Base-by-base conservation (phyloP, 2,797 vertebrate species). In the Macropus fuliginosus region DNA sequence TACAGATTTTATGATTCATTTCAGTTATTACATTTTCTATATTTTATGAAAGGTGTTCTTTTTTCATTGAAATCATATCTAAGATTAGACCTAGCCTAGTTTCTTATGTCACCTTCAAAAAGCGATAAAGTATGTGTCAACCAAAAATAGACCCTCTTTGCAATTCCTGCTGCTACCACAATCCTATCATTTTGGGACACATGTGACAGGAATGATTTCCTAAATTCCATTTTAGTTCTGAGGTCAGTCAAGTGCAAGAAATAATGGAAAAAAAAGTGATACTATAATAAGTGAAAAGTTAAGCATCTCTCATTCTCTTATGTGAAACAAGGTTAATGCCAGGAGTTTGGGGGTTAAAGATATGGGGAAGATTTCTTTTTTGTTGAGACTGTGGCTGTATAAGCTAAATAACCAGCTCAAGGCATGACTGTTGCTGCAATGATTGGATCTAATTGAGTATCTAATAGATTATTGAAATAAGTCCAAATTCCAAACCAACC, bases 61-160 rank as follows among this genome's bases (percentile, higher is more conserved):
- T 97, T 98, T 97, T 91, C 97, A 98, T 98, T 98, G 93, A 98
- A 98, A 98, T 98, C 96, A 98, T 98, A 98, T 97, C 97, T 98
- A 98, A 98, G 98, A 98, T 98, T 98, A 98, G 98, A 97, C 97
- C 98, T 98, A 98, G 97, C 98, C 97, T 98, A 98, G 98, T 98
- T 98, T 98, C 92, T 97, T 96, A 94, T 98, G 98, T 98, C 98
- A 98, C 98, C 98, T 98, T 98, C 98, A 98, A 98, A 98, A 98
- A 97, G 93, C 96, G 96, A 97, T 97, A 98, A 97, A 97, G 95
- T 96, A 95, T 21, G 91, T 98, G 98, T 98, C 93, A 4, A 96
- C 12, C 95, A 96, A 97, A 97, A 98, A 98, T 98, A 98, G 98
- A 98, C 91, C 98, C 92, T 97, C 97, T 98, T 97, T 96, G 95